A percentile compares a stretch with the other conserved stretches of the same genome.
Conservation (phyloP, 2,797 vertebrate species). For the Anguilla megastoma region DNA sequence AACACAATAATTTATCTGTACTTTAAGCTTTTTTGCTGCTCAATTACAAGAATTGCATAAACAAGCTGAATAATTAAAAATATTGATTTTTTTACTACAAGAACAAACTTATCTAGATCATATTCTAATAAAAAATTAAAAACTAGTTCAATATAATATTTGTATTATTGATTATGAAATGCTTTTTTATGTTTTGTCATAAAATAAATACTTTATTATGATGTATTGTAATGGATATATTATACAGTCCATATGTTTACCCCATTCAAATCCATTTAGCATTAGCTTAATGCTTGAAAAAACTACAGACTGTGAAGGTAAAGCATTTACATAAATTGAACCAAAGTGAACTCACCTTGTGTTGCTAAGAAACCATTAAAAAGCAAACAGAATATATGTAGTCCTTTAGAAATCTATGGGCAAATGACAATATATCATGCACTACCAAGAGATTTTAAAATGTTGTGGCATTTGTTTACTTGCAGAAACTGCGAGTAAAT, state of each 20-base stretch:
- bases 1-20: background rate
- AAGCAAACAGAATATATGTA: background rate
- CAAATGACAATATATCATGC: background rate
- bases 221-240: background rate
- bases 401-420: background rate
- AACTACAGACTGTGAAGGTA: background rate
- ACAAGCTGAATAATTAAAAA: conserved; percentile 12
- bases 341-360: background rate
- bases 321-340: background rate
- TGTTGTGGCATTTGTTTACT: background rate
- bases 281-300: background rate
- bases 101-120: conserved; percentile 5
- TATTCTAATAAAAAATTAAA: background rate
- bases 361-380: background rate
- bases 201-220: background rate
- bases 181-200: background rate
- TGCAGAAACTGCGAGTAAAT: background rate
- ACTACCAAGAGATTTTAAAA: background rate
- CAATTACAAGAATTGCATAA: conserved; percentile 32
- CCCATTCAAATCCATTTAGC: background rate
- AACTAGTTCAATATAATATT: background rate
- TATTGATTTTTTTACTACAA: background rate
- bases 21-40: conserved; percentile 18
- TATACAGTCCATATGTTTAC: background rate
- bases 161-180: background rate